Conservation (phyloP, 2,113 vertebrate genomes). For the Paramisgurnus dabryanus region DNA sequence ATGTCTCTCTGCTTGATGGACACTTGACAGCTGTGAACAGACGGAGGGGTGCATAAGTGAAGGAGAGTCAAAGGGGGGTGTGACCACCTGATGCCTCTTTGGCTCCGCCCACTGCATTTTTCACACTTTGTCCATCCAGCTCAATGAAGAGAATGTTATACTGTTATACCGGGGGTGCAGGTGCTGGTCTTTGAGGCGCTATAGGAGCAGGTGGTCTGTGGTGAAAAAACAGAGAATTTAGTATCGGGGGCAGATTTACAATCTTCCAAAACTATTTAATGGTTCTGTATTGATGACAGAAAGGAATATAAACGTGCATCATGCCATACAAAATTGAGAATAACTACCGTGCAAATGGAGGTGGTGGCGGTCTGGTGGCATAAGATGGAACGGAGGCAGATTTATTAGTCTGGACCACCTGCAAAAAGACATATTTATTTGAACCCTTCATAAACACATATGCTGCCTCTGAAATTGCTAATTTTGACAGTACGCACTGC, state of each 20-base stretch:
- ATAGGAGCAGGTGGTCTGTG: constrained; percentile 68
- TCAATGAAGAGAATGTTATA: not conserved
- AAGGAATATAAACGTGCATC: not conserved
- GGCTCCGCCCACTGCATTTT: constrained; percentile 29
- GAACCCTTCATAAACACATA: not conserved
- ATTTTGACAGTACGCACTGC: too few species aligned
- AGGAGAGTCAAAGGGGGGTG: constrained; percentile 17
- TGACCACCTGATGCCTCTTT: constrained; percentile 15
- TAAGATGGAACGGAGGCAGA: constrained; percentile 50
- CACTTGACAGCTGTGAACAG: constrained; percentile 35
- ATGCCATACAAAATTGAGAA: not conserved
- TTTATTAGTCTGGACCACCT: constrained; percentile 68
- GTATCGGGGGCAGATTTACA: not conserved
- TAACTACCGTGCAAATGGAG: constrained; percentile 53
- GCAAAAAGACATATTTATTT: constrained; percentile 34
- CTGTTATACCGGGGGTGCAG: constrained; percentile 71
- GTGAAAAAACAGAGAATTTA: not conserved
- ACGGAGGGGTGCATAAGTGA: not conserved
- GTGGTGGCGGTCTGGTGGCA: constrained; percentile 63
- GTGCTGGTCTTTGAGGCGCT: constrained; percentile 77
- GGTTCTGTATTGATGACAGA: not conserved
- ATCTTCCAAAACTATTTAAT: too few species aligned
- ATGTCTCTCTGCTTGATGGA: constrained; percentile 43
- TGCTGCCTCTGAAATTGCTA: too few species aligned
- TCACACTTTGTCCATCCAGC: constrained; percentile 1